Base-by-base conservation (phyloP, 2,113 vertebrate genomes). In the Labeo rohita region DNA sequence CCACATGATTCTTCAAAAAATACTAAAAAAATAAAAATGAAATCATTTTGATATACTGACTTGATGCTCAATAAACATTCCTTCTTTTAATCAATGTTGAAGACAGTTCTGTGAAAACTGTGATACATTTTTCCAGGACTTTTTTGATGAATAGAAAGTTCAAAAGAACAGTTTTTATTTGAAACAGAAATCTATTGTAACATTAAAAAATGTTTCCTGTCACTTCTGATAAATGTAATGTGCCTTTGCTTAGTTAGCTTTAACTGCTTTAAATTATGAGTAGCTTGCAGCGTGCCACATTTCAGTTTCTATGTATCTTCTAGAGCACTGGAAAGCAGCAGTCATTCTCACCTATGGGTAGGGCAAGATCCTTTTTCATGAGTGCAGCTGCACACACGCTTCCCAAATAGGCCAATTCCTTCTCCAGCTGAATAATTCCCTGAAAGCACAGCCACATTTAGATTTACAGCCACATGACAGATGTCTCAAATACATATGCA, bases 351-450 rank as follows among this genome's bases (percentile, higher is more conserved):
- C 98, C 98, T 93, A 98, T 95, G 54, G 97, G 97, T 89, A 99
- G 96, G 0, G 97, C 97, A 86, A 99, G 92, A 86, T 99, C 98
- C 91, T 99, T 99, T 92, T 99, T 99, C 98, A 99, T 99, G 82
- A 99, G 94, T 84, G 98, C 98, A 83, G 98, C 97, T 68, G 98
- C 98, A 93, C 98, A 99, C 61, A 98, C 95, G 54, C 98, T 98
- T 87, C 98, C 98, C 74, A 99, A 93, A 92, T 97, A 99, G 12
- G 98, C 97, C 89, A 99, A 84, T 90, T 99, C 98, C 91, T 99
- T 99, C 91, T 99, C 98, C 77, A 99, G 92, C 87, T 98, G 97
- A 93, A 99, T 97, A 87, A 97, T 97, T 68, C 98, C 98, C 98
- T 99, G 90, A 77, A 95, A 95, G 81, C 85, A 82, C 89, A 88